Evolutionary conservation across 1,140 invertebrate genomes (phyloP), one percentile per base, ranked within the genome.

Genomic region (Cotesia typhae): DNA sequence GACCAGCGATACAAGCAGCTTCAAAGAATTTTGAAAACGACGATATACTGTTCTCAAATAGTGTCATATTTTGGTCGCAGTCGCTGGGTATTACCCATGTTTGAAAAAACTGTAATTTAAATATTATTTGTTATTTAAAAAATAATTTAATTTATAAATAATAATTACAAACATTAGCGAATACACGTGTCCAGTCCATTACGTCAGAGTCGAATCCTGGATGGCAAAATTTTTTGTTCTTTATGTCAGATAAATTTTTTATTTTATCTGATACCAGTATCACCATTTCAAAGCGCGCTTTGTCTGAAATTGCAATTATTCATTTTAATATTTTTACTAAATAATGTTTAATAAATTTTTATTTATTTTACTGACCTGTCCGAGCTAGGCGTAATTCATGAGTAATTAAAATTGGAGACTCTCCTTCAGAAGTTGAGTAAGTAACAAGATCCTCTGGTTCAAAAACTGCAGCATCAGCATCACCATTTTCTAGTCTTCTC

Each of bases 391-490:
- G 85, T 53, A 94, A 71, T 82, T 94, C 92, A 70, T 92, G 92
- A 7, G 92, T 92, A 37, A 94, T 87, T 64, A 93, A 82, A 36
- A 93, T 86, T 71, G 92, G 89, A 0, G 90, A 85, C 75, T 90
- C 87, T 6, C 89, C 89, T 88, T 91, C 92, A 57, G 79, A 77
- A 7, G 88, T 89, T 6, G 93, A 92, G 12, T 59, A 36, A 1
- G 93, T 90, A 20, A 94, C 88, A 55, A 95, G 85, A 85, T 96
- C 94, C 83, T 95, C 94, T 0, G 95, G 90, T 73, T 93, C 92
- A 73, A 95, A 89, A 1, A 94, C 91, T 1, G 93, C 92, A 77
- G 96, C 92, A 84, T 97, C 95, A 7, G 93, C 95, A 9, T 90
- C 88, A 14, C 91, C 90, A 78, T 90, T 90, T 47, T 89, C 86